Evolutionary conservation across 1,140 invertebrate genomes (phyloP).

Genomic region (Heliconius himera): DNA sequence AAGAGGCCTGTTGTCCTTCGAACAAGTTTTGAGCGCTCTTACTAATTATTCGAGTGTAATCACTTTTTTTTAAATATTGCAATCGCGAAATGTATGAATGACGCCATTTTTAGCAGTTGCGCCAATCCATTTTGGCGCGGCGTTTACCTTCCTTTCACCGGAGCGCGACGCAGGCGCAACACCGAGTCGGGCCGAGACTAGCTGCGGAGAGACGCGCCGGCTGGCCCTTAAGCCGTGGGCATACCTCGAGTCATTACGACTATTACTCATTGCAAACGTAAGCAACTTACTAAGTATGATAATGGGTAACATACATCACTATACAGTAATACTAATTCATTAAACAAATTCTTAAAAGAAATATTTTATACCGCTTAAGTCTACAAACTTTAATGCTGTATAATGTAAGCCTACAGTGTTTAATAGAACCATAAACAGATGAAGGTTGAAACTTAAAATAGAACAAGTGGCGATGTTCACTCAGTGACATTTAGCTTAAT

Average conservation of each 20-base stretch:
- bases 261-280: slow-evolving; percentile 52
- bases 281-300: slow-evolving; percentile 38
- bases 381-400: not conserved
- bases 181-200: slow-evolving; percentile 38
- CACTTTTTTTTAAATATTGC: slow-evolving; percentile 61
- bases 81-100: slow-evolving; percentile 72
- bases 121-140: slow-evolving; percentile 69
- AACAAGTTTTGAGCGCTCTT: slow-evolving; percentile 26
- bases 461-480: slow-evolving; percentile 1
- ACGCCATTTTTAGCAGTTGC: slow-evolving; percentile 78
- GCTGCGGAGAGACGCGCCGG: slow-evolving; percentile 55
- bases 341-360: not conserved
- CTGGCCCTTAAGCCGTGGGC: slow-evolving; percentile 56
- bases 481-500: slow-evolving; percentile 11
- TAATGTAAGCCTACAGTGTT: not conserved
- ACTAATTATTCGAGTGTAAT: slow-evolving; percentile 36
- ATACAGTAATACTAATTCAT: not conserved
- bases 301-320: slow-evolving; percentile 27
- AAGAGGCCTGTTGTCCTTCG: slow-evolving; percentile 34
- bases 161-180: slow-evolving; percentile 47
- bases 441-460: slow-evolving; percentile 11
- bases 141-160: slow-evolving; percentile 77
- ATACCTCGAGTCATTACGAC: slow-evolving; percentile 45
- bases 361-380: not conserved
- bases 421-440: slow-evolving; percentile 14